Evolutionary conservation across 2,113 vertebrate species (phyloP), one percentile per base, ranked within the genome.

Genomic region (Psittacula cyanocephala): DNA sequence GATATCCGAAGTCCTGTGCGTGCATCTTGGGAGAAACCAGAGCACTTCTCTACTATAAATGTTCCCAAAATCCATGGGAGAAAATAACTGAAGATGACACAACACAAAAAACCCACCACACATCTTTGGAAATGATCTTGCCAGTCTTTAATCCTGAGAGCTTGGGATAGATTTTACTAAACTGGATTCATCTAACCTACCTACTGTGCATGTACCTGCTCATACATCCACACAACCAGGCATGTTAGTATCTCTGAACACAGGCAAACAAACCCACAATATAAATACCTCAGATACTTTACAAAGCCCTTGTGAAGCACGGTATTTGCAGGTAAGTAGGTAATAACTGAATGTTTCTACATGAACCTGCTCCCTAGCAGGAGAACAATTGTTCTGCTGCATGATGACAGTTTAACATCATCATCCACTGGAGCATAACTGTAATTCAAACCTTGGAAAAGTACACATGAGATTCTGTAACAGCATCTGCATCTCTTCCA

Each of bases 161-260:
- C 13, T 17, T 80, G 31, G 22, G 18, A 55, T 29, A 0, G 1
- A 11, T 81, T 22, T 57, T 49, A 47, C 5, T 41, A 79, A 88
- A 15, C 19, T n/a, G 13, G 43, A 71, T 22, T 25, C 31, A 81
- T 25, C 55, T 19, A 52, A 70, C 6, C 14, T 31, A 88, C 16
- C 37, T 49, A 6, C 31, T 6, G 0, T 44, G 29, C 17, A 60
- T 1, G 6, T 5, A 76, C 12, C 7, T 0, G 1, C 52, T 70
- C 49, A 43, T 13, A 68, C 16, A 23, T 18, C 29, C 5, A 5
- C 2, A 3, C 59, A 47, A 19, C 29, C 46, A 52, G 33, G 46
- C 17, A 77, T 4, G 6, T 67, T 33, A 67, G 15, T 70, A n/a
- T 22, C n/a, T 39, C 47, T 18, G 28, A 67, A 19, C 16, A 28